These are phyloP conservation scores for Meghimatium bilineatum DNA, from an alignment of 2,888 invertebrate genomes.

Conservation along the genomic window DNA sequence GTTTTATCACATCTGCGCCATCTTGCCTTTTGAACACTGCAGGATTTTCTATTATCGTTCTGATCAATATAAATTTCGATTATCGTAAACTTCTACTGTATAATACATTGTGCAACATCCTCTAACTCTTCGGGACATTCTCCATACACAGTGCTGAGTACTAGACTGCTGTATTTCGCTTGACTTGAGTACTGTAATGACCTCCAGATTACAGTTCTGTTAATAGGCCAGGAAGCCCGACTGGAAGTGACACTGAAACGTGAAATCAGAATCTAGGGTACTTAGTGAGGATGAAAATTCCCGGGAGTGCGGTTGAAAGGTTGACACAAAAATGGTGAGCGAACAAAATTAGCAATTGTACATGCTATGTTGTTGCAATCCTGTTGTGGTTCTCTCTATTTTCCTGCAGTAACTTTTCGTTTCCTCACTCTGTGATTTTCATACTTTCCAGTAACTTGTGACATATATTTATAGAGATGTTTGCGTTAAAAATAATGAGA, in stretches of 20 bases:
- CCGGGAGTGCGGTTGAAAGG: too few relatives aligned
- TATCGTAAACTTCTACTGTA: background rate
- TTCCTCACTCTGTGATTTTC: too few relatives aligned
- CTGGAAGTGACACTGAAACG: background rate
- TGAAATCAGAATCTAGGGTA: background rate
- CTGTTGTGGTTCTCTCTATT: background rate
- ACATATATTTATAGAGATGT: too few relatives aligned
- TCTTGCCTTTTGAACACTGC: too few relatives aligned
- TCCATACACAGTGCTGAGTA: background rate
- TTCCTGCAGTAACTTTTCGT: background rate
- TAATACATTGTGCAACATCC: background rate
- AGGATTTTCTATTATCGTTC: too few relatives aligned
- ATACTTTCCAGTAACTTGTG: too few relatives aligned
- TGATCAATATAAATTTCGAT: too few relatives aligned
- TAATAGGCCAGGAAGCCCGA: background rate
- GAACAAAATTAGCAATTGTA: too few relatives aligned
- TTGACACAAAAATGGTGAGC: too few relatives aligned
- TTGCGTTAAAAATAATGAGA: too few relatives aligned
- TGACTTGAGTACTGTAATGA: background rate
- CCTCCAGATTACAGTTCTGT: background rate
- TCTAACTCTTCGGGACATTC: background rate
- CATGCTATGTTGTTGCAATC: too few relatives aligned
- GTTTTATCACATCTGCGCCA: too few relatives aligned
- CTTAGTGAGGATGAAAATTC: background rate
- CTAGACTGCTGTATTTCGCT: background rate